Conservation (phyloP, 2,888 invertebrate species). For the Glaucopsyche alexis region DNA sequence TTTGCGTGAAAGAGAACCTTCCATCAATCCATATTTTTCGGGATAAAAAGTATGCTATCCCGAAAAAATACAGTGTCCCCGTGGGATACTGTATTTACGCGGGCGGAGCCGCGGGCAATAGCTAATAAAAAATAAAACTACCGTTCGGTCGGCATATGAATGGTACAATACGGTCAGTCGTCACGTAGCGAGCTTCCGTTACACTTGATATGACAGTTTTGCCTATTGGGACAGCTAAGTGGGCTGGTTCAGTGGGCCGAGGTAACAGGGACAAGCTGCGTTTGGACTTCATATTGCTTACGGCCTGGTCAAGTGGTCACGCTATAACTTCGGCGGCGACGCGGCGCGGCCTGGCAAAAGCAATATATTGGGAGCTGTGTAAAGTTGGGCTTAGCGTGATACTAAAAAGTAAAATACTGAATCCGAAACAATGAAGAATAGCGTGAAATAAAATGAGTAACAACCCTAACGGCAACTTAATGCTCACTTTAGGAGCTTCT, state of each 20-base stretch:
- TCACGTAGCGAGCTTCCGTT: slow-evolving; percentile 67
- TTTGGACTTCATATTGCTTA: slow-evolving; percentile 43
- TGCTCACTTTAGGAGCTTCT: too few species aligned
- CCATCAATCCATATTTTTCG: too few species aligned
- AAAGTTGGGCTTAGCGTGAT: too few species aligned
- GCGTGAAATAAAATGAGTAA: too few species aligned
- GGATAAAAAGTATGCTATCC: too few species aligned
- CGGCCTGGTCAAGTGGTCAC: not conserved
- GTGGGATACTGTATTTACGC: too few species aligned
- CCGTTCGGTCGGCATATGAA: not conserved
- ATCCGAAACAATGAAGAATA: too few species aligned
- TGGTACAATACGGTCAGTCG: slow-evolving; percentile 49
- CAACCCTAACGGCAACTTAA: too few species aligned
- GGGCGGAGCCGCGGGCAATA: too few species aligned
- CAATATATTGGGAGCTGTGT: not conserved
- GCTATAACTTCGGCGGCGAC: not conserved
- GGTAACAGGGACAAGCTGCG: slow-evolving; percentile 48
- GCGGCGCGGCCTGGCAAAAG: not conserved
- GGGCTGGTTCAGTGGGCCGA: slow-evolving; percentile 50
- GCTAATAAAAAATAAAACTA: not conserved
- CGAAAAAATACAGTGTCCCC: too few species aligned
- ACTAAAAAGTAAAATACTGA: too few species aligned
- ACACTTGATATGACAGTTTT: slow-evolving; percentile 75
- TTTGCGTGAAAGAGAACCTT: too few species aligned
- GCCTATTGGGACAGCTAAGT: slow-evolving; percentile 64